These are phyloP conservation scores for Temnothorax rugatulus DNA, from an alignment of 2,888 invertebrate genomes.

Conservation along the genomic window DNA sequence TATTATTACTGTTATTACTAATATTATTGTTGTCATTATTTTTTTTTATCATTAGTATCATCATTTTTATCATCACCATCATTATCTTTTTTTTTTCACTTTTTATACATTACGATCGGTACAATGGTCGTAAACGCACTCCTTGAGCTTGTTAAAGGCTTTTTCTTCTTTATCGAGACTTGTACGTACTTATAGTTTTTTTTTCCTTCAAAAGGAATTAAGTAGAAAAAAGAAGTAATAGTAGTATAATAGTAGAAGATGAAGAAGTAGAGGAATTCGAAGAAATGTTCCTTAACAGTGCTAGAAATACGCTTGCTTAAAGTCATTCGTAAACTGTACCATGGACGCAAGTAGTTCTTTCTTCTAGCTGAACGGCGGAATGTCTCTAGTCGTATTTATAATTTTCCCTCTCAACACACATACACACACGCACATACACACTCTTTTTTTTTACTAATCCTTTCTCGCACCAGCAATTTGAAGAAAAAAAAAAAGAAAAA, in stretches of 20 bases:
- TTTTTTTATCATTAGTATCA: conserved; percentile 35
- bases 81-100: conserved; percentile 53
- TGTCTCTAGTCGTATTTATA: conserved; percentile 55
- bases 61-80: conserved; percentile 36
- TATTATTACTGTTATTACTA: conserved; percentile 52
- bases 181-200: conserved; percentile 62
- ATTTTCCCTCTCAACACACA: conserved; percentile 38
- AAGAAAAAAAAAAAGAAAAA: conserved; percentile 23
- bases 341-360: conserved; percentile 83
- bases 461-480: conserved; percentile 38
- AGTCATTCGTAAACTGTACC: conserved; percentile 71
- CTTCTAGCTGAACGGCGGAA: conserved; percentile 77
- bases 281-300: conserved; percentile 69
- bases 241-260: conserved; percentile 58
- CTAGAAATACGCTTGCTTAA: conserved; percentile 72
- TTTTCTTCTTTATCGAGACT: conserved; percentile 64
- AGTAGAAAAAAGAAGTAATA: conserved; percentile 57
- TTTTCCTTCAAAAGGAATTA: conserved; percentile 65
- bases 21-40: conserved; percentile 60
- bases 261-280: conserved; percentile 65
- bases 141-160: conserved; percentile 84
- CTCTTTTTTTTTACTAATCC: neutral
- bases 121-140: conserved; percentile 79
- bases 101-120: conserved; percentile 78
- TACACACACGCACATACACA: conserved; percentile 5